Conservation (phyloP, 2,888 invertebrate species). For the Germaria angustata region DNA sequence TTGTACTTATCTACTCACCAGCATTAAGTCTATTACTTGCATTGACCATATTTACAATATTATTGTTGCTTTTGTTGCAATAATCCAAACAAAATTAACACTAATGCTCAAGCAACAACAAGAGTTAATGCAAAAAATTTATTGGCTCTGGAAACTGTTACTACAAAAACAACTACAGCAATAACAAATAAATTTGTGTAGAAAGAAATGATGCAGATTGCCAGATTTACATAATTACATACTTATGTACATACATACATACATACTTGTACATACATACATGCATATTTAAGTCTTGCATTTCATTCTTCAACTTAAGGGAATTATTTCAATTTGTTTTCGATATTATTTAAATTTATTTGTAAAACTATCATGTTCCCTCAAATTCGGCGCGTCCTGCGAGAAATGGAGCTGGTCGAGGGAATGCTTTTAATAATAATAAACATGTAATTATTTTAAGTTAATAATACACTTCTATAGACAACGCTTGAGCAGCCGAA, state of each 20-base stretch:
- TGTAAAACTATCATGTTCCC: too few relatives aligned
- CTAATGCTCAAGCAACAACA: conserved; percentile 20
- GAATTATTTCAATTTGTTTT: too few relatives aligned
- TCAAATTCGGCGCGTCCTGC: too few relatives aligned
- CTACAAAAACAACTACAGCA: conserved; percentile 22
- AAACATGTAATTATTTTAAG: too few relatives aligned
- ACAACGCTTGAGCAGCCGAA: too few relatives aligned
- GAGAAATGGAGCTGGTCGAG: too few relatives aligned
- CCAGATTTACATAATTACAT: conserved; percentile 9
- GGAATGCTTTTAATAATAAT: too few relatives aligned
- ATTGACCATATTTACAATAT: conserved; percentile 42
- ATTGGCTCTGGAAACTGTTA: conserved; percentile 54
- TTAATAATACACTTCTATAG: too few relatives aligned
- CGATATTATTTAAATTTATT: too few relatives aligned
- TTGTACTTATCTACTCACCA: too few relatives aligned
- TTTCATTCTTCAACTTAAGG: too few relatives aligned
- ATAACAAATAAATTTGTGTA: conserved; percentile 19
- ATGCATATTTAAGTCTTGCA: not conserved
- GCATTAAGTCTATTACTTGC: conserved; percentile 21
- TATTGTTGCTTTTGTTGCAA: conserved; percentile 18
- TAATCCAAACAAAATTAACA: conserved; percentile 58
- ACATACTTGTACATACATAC: not conserved
- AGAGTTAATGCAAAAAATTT: conserved; percentile 41
- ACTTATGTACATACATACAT: not conserved
- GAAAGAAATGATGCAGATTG: conserved; percentile 44